phyloP scores from a whole-genome alignment of 2,113 vertebrate genomes.

The Hippocampus comes region DNA sequence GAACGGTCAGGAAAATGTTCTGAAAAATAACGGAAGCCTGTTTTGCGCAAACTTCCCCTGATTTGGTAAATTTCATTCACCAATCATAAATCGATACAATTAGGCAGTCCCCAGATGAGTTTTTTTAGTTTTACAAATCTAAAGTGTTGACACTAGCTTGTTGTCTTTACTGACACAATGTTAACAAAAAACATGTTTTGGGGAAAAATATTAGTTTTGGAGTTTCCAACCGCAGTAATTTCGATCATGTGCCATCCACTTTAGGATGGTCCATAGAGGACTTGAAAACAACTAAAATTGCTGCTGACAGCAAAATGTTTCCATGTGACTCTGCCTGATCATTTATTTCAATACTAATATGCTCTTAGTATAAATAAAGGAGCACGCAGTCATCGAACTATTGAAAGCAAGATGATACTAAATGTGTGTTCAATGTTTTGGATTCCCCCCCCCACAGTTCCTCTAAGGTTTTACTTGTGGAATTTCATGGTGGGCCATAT shows the following conservation, averaged over 20 bases:
- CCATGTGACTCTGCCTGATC: background rate
- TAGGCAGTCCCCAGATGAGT: too few relatives aligned
- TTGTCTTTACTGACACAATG: too few relatives aligned
- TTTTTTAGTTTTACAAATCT: too few relatives aligned
- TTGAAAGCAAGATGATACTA: background rate
- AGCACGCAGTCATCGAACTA: background rate
- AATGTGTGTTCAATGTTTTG: background rate
- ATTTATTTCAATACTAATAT: background rate
- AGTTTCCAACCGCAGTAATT: too few relatives aligned
- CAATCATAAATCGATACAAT: too few relatives aligned
- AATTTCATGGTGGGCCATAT: background rate
- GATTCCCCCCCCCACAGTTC: background rate
- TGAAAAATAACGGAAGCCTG: background rate
- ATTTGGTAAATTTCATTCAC: too few relatives aligned
- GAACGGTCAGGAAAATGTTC: too few relatives aligned
- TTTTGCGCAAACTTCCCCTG: too few relatives aligned
- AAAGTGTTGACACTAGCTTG: too few relatives aligned
- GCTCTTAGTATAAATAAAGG: background rate
- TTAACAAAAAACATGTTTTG: too few relatives aligned
- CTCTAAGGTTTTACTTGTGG: background rate
- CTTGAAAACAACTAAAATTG: background rate
- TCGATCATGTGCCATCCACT: too few relatives aligned
- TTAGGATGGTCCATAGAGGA: background rate
- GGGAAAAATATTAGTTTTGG: too few relatives aligned
- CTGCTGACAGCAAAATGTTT: background rate